A percentile compares a stretch with the other conserved stretches of the same genome.
These are phyloP conservation scores for Hesperophylax magnus DNA, from an alignment of 1,140 invertebrate genomes.

Conservation along the genomic window DNA sequence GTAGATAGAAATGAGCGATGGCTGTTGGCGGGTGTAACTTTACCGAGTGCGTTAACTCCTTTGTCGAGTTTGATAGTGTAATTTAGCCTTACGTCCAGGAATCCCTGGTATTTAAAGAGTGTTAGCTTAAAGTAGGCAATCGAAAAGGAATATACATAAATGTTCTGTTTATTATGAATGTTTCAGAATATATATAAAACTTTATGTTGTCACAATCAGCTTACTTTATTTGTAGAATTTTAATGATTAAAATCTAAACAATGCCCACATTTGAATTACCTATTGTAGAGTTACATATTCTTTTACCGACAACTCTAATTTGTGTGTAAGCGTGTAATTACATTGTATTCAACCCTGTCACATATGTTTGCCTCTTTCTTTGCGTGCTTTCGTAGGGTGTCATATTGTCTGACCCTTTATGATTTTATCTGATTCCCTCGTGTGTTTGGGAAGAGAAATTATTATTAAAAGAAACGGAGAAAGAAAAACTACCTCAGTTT, in stretches of 20 bases:
- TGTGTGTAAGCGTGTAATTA: conserved; percentile 36
- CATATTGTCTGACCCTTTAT: background rate
- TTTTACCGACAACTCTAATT: conserved; percentile 12
- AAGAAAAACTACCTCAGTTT: conserved; percentile 57
- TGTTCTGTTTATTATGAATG: conserved; percentile 53
- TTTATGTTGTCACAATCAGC: conserved; percentile 46
- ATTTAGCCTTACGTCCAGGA: conserved; percentile 41
- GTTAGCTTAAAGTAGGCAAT: conserved; percentile 57
- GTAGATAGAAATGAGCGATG: background rate
- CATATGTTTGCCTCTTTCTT: conserved; percentile 26
- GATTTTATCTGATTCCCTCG: background rate
- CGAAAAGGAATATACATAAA: conserved; percentile 56
- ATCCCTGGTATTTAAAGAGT: conserved; percentile 49
- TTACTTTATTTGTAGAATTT: conserved; percentile 34
- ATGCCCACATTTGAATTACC: conserved; percentile 35
- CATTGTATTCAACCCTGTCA: conserved; percentile 34
- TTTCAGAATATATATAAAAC: conserved; percentile 49
- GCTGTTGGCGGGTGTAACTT: background rate
- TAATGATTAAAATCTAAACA: conserved; percentile 18
- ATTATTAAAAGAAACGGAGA: conserved; percentile 39
- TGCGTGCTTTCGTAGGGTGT: conserved; percentile 1
- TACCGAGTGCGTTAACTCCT: background rate
- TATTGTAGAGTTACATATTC: conserved; percentile 43
- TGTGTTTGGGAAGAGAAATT: conserved; percentile 28
- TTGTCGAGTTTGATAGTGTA: conserved; percentile 24